Base-by-base conservation (phyloP, 1,140 invertebrate species). In the Acromyrmex charruanus region DNA sequence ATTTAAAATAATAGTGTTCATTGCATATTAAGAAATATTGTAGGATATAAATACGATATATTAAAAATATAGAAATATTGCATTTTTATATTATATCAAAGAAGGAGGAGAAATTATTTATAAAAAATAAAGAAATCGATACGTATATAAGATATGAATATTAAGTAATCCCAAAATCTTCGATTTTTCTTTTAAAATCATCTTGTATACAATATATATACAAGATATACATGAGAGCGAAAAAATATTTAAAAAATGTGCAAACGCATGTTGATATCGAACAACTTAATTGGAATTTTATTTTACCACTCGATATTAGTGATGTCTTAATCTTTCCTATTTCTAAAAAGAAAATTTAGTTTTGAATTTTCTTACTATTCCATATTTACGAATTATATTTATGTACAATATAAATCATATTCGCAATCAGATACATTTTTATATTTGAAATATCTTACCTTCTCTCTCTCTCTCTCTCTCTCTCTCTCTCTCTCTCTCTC, bases 361-460 rank as follows among this genome's bases (percentile, higher is more conserved):
- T 18, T 28, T 14, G 3, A 72, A 28, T 72, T 53, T 31, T 21
- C 39, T 72, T n/a, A 16, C 49, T 10, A 44, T 44, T 10, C 0
- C 7, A 51, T 25, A 25, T 53, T n/a, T 31, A 14, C 1, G 10
- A 31, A 72, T 3, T 55, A 3, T 53, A 44, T 44, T 25, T 25
- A 16, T 53, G 10, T 44, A 72, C 9, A 5, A 53, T 51, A 12
- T 39, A 75, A 63, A 49, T 44, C 3, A 2, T 14, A 63, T n/a
- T 1, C 7, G 16, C 53, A 79, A 66, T 66, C 14, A 66, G 7
- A 6, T 66, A 68, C 61, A 80, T 53, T 53, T 53, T 80, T 35
- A 25, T n/a, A 53, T 25, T 7, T 44, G 18, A 68, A 39, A 68
- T 68, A 53, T 68, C 3, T 31, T 16, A 63, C 63, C 9, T 10